phyloP scores from a whole-genome alignment of 2,113 vertebrate species.

The Aptenodytes patagonicus region DNA sequence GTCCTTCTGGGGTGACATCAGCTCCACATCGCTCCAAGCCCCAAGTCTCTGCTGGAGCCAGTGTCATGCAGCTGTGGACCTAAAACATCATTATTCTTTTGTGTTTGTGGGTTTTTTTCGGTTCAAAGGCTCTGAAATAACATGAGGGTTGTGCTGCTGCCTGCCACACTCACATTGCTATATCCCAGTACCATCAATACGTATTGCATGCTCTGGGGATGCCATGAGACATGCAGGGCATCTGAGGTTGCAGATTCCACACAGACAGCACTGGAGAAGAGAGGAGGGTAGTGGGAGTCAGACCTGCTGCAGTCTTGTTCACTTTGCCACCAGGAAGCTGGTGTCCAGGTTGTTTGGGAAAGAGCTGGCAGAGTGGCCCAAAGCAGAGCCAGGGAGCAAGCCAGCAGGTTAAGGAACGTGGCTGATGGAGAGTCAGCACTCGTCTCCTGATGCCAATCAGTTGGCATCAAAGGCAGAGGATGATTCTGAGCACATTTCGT shows the following conservation, averaged over 20 bases:
- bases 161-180: fast-evolving
- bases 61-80: not conserved
- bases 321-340: not conserved
- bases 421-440: not conserved
- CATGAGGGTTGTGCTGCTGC: not conserved
- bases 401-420: not conserved
- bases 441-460: not conserved
- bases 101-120: not conserved
- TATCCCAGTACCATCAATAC: not conserved
- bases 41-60: not conserved
- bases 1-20: not conserved
- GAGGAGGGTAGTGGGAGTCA: not conserved
- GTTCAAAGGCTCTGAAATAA: not conserved
- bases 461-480: not conserved
- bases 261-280: not conserved
- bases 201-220: not conserved
- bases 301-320: not conserved
- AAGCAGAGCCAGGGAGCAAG: not conserved
- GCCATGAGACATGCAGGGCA: not conserved
- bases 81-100: not conserved
- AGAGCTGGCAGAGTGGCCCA: not conserved
- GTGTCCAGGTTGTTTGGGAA: not conserved
- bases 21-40: not conserved
- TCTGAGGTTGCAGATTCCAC: not conserved
- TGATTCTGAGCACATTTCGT: not conserved